Evolutionary conservation across 2,113 vertebrate species (phyloP).

Genomic region (Colius striatus): DNA sequence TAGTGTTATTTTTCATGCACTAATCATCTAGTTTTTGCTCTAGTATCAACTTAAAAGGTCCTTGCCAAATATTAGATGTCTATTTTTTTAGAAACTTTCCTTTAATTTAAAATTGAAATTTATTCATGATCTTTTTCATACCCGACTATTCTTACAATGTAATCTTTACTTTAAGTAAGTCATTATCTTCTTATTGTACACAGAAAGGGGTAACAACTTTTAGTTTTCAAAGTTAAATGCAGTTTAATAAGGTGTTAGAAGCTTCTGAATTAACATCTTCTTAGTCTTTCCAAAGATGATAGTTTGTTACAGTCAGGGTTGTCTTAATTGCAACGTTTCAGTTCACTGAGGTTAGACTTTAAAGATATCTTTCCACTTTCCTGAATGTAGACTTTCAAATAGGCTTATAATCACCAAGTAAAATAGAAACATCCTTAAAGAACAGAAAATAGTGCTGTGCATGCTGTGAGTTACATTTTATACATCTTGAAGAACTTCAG

Average conservation of each 20-base stretch:
- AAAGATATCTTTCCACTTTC: not conserved
- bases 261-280: not conserved
- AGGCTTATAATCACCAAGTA: not conserved
- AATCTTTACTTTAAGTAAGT: not conserved
- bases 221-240: not conserved
- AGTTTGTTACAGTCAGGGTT: not conserved
- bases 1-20: not conserved
- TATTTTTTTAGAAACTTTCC: not conserved
- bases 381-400: not conserved
- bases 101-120: not conserved
- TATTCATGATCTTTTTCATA: not conserved
- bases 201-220: not conserved
- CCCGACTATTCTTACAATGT: not conserved
- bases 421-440: not conserved
- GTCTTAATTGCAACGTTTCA: not conserved
- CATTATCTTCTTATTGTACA: not conserved
- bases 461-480: not conserved
- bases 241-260: not conserved
- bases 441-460: not conserved
- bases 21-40: not conserved
- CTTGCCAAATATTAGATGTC: not conserved
- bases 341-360: not conserved
- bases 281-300: not conserved
- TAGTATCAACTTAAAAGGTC: not conserved
- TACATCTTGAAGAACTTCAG: not conserved